Evolutionary conservation across 2,797 vertebrate genomes (phyloP).

Genomic region (Pitangus sulphuratus): DNA sequence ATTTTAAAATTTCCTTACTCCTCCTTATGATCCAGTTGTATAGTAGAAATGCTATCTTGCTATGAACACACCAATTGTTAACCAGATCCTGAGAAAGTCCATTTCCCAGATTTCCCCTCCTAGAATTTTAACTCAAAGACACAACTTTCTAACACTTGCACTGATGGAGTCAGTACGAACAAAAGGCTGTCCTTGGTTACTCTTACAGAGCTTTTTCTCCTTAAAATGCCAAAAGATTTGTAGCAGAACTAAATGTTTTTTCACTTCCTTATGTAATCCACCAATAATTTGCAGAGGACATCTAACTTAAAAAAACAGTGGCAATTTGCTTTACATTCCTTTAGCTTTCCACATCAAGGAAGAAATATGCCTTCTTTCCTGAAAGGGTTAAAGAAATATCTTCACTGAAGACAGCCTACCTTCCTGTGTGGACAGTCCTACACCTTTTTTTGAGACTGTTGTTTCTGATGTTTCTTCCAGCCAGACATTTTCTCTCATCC

Average conservation of each 20-base stretch:
- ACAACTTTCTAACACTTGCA: not conserved
- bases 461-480: constrained; percentile 56
- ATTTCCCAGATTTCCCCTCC: not conserved
- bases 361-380: not conserved
- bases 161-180: not conserved
- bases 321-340: not conserved
- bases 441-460: constrained; percentile 52
- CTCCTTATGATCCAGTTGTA: not conserved
- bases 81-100: not conserved
- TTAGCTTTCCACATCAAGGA: not conserved
- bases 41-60: not conserved
- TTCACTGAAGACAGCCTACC: constrained; percentile 59
- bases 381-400: constrained; percentile 36
- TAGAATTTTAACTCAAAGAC: not conserved
- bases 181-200: not conserved
- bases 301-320: not conserved
- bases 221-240: not conserved
- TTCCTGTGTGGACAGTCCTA: constrained; percentile 49
- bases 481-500: constrained; percentile 55
- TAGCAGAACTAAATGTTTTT: not conserved
- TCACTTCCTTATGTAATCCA: not conserved
- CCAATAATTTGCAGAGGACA: not conserved
- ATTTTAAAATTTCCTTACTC: not conserved
- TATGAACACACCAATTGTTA: not conserved
- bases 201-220: not conserved